Percentiles rank a stretch among this genome's conserved stretches.
Conservation (phyloP, 2,113 vertebrate species). For the Saccopteryx leptura region DNA sequence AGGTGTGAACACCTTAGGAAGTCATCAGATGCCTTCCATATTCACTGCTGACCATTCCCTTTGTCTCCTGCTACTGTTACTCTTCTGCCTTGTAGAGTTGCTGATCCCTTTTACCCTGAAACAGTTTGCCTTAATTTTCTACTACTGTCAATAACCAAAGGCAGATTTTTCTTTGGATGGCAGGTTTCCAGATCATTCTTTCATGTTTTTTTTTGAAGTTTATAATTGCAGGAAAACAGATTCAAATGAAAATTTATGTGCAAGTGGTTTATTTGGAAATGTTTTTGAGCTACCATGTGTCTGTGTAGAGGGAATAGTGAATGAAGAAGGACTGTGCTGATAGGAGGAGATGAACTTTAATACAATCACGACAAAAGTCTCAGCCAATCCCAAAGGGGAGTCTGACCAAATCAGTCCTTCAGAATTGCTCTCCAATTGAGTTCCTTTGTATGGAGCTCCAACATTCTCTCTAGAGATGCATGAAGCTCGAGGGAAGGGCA, state of each 20-base stretch:
- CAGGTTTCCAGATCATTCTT: not conserved
- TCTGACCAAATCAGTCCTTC: not conserved
- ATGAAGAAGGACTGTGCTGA: not conserved
- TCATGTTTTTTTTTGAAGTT: not conserved
- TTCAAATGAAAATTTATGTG: not conserved
- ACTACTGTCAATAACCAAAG: not conserved
- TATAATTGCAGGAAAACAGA: not conserved
- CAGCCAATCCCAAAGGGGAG: not conserved
- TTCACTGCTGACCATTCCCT: not conserved
- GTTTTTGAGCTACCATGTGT: not conserved
- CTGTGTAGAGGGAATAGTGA: fast-evolving
- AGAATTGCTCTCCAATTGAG: not conserved
- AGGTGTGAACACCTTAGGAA: no score
- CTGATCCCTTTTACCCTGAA: not conserved
- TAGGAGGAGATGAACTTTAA: not conserved
- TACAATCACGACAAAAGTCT: not conserved
- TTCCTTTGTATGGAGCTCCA: not conserved
- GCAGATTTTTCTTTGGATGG: not conserved
- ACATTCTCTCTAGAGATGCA: no score
- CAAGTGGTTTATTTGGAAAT: not conserved
- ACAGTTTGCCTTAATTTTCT: not conserved
- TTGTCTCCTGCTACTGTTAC: not conserved
- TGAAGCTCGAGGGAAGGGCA: fast-evolving
- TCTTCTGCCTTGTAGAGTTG: not conserved
- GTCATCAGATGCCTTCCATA: not conserved